phyloP scores from a whole-genome alignment of 2,888 invertebrate genomes.

The Acleris literana region DNA sequence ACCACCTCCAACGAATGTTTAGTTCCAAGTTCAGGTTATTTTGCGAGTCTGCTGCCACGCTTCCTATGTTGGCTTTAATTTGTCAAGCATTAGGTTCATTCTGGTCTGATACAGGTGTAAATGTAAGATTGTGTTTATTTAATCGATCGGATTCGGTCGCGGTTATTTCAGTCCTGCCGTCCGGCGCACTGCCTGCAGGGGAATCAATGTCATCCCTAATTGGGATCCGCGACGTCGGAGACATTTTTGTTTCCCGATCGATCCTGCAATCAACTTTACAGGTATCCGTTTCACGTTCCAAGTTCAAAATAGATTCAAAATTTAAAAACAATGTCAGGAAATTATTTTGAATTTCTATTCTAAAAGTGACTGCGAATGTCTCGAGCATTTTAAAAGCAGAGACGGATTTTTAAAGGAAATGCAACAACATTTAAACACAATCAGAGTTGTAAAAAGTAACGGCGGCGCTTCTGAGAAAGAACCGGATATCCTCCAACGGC shows the following conservation, averaged over 20 bases:
- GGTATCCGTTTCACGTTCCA: not conserved
- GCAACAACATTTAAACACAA: conserved; percentile 40
- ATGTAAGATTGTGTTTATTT: conserved; percentile 10
- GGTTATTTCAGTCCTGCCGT: conserved; percentile 63
- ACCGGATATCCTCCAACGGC: conserved; percentile 45
- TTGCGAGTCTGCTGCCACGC: not conserved
- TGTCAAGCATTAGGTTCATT: conserved; percentile 2
- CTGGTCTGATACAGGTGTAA: conserved; percentile 5
- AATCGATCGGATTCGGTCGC: conserved; percentile 53
- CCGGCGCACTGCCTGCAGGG: conserved; percentile 56
- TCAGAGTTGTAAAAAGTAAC: conserved; percentile 49
- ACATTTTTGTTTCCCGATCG: conserved; percentile 65
- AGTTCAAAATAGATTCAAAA: too few relatives aligned
- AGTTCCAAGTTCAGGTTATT: conserved; percentile 7
- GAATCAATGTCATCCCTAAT: conserved; percentile 75
- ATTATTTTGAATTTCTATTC: not conserved
- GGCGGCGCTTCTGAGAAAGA: conserved; percentile 41
- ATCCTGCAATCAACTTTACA: conserved; percentile 8
- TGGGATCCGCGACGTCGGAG: conserved; percentile 59
- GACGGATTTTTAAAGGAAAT: conserved; percentile 37
- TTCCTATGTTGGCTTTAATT: not conserved
- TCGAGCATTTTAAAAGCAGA: conserved; percentile 19
- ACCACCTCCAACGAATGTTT: not conserved
- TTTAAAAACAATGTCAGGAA: not conserved
- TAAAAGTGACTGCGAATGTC: not conserved